Evolutionary conservation across 2,888 invertebrate genomes (phyloP).

Genomic region (Erpobdella octoculata): DNA sequence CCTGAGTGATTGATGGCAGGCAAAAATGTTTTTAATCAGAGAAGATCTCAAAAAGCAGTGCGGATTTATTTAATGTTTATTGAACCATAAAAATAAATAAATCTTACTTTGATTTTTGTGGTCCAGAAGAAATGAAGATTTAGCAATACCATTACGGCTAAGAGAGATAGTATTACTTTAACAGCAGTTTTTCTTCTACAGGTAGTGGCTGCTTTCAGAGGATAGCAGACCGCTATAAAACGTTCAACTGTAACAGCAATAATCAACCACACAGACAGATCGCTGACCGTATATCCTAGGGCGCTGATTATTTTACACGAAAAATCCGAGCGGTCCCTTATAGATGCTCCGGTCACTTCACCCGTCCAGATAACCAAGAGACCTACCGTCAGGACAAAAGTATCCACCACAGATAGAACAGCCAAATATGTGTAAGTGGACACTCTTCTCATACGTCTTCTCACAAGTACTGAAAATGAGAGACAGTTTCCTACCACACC

Average conservation of each 20-base stretch:
- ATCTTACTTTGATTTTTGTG: slow-evolving; percentile 32
- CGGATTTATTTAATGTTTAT: neutral
- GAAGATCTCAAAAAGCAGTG: too few species aligned
- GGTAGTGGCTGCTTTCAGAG: slow-evolving; percentile 44
- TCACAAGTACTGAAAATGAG: slow-evolving; percentile 45
- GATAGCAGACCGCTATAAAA: slow-evolving; percentile 44
- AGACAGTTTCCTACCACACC: slow-evolving; percentile 48
- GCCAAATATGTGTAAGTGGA: slow-evolving; percentile 48
- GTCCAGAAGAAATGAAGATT: slow-evolving; percentile 49
- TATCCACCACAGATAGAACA: slow-evolving; percentile 45
- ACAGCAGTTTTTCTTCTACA: slow-evolving; percentile 44
- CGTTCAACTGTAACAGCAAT: slow-evolving; percentile 38
- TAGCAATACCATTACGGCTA: slow-evolving; percentile 41
- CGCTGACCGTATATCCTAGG: slow-evolving; percentile 45
- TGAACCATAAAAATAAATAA: neutral
- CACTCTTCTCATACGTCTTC: slow-evolving; percentile 43
- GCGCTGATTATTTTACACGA: slow-evolving; percentile 44
- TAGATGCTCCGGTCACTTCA: slow-evolving; percentile 42
- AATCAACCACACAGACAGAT: slow-evolving; percentile 41
- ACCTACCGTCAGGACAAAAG: slow-evolving; percentile 45
- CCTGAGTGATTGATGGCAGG: too few species aligned
- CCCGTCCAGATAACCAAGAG: slow-evolving; percentile 47
- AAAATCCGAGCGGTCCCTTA: slow-evolving; percentile 41
- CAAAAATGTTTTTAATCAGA: too few species aligned
- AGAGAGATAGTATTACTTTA: slow-evolving; percentile 38